phyloP scores from a whole-genome alignment of 2,888 invertebrate species.

The Pharmacophagus antenor region DNA sequence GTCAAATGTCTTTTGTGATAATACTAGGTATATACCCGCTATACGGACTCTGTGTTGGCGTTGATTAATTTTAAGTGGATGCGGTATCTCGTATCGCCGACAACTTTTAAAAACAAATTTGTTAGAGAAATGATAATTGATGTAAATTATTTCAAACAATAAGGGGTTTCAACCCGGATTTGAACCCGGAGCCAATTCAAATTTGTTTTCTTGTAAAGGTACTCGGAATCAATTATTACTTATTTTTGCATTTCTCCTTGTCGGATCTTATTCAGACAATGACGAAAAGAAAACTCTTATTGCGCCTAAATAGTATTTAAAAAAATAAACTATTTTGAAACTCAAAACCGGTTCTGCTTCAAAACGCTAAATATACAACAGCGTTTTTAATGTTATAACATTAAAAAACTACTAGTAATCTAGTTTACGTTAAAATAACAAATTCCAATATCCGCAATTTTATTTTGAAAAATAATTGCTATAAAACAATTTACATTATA shows the following conservation, averaged over 20 bases:
- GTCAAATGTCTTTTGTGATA: conserved; percentile 19
- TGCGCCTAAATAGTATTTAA: neutral
- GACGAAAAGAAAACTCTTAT: neutral
- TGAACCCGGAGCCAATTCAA: conserved; percentile 19
- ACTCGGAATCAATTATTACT: neutral
- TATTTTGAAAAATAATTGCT: neutral
- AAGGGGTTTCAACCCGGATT: conserved; percentile 22
- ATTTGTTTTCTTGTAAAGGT: neutral
- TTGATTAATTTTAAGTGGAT: conserved; percentile 23
- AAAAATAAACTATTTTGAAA: conserved; percentile 2
- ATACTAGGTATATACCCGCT: neutral
- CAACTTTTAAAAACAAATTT: conserved; percentile 20
- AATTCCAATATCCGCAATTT: neutral
- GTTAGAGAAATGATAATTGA: conserved; percentile 18
- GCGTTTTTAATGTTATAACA: conserved; percentile 9
- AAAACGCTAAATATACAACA: conserved; percentile 9
- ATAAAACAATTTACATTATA: no score
- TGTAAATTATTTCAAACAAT: conserved; percentile 16
- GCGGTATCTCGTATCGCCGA: conserved; percentile 12
- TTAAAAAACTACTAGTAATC: conserved; percentile 7
- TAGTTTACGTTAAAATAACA: conserved; percentile 6
- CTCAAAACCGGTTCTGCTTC: conserved; percentile 6
- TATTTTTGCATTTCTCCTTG: neutral
- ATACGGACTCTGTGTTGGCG: conserved; percentile 5
- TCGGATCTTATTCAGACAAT: neutral